A percentile compares a stretch with the other conserved stretches of the same genome.
Conservation (phyloP, 2,888 invertebrate genomes). For the Caenorhabditis sp. region DNA sequence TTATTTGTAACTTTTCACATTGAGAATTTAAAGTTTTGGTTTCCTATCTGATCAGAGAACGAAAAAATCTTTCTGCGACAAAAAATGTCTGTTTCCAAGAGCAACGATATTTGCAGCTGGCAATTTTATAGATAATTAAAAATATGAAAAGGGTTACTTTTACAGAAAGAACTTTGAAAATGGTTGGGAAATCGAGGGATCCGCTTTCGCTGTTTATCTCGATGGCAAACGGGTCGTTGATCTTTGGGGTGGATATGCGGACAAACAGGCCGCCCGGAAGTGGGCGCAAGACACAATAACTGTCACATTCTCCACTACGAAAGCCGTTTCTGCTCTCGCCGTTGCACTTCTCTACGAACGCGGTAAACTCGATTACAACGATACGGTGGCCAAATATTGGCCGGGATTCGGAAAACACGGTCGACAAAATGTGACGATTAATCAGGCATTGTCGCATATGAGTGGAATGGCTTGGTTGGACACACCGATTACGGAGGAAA, state of each 20-base stretch:
- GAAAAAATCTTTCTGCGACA: too few relatives aligned
- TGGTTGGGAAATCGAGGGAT: constrained; percentile 59
- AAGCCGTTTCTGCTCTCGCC: constrained; percentile 49
- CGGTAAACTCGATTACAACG: constrained; percentile 26
- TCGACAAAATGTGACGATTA: constrained; percentile 56
- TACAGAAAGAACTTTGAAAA: constrained; percentile 57
- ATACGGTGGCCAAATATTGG: constrained; percentile 58
- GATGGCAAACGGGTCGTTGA: constrained; percentile 60
- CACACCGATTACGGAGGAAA: constrained; percentile 50
- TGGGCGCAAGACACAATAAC: constrained; percentile 58
- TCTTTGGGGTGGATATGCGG: constrained; percentile 61
- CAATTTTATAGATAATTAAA: too few relatives aligned
- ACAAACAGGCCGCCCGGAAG: constrained; percentile 47
- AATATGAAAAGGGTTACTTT: too few relatives aligned
- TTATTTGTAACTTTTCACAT: too few relatives aligned
- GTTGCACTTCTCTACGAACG: constrained; percentile 50
- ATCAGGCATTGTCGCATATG: constrained; percentile 57
- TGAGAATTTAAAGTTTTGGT: not conserved
- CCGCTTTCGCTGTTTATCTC: constrained; percentile 48
- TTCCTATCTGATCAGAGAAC: too few relatives aligned
- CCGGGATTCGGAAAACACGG: constrained; percentile 59
- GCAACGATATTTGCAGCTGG: too few relatives aligned
- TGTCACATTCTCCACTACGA: constrained; percentile 60
- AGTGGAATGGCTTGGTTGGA: constrained; percentile 57
- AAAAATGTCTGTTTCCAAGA: too few relatives aligned